These are phyloP conservation scores for Lasiurus cinereus DNA, from an alignment of 2,113 vertebrate species.

Conservation along the genomic window DNA sequence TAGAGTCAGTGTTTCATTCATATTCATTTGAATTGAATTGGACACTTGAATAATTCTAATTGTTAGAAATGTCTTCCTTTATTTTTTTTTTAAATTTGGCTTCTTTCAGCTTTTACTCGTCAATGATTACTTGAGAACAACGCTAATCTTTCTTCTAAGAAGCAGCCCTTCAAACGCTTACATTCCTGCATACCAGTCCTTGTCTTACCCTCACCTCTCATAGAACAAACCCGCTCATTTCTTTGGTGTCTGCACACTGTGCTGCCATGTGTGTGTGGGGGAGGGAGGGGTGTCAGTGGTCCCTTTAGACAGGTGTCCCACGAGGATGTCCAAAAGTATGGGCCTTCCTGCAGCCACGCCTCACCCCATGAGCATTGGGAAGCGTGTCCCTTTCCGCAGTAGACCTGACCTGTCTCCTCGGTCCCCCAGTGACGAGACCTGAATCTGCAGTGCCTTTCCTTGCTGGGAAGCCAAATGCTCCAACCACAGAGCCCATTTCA, in stretches of 20 bases:
- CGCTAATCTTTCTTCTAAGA: not conserved
- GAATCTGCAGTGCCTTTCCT: not conserved
- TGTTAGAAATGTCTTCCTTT: not conserved
- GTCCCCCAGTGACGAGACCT: not conserved
- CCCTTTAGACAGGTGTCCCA: not conserved
- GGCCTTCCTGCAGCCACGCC: not conserved
- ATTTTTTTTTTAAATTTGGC: not conserved
- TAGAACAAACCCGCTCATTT: not conserved
- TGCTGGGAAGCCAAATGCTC: not conserved
- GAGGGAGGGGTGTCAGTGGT: not conserved
- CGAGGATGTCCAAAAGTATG: not conserved
- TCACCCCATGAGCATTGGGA: not conserved
- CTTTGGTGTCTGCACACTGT: not conserved
- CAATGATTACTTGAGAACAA: not conserved
- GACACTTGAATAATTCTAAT: not conserved
- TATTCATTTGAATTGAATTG: not conserved
- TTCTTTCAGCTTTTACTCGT: not conserved
- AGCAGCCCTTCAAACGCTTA: not conserved
- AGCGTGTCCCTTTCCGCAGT: not conserved
- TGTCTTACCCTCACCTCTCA: not conserved
- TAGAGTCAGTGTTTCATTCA: not conserved
- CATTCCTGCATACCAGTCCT: not conserved
- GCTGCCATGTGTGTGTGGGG: not conserved
- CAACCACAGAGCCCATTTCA: not conserved
- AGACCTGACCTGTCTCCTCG: not conserved